Base-by-base conservation (phyloP, 2,797 vertebrate genomes). In the Myotis findleyi region DNA sequence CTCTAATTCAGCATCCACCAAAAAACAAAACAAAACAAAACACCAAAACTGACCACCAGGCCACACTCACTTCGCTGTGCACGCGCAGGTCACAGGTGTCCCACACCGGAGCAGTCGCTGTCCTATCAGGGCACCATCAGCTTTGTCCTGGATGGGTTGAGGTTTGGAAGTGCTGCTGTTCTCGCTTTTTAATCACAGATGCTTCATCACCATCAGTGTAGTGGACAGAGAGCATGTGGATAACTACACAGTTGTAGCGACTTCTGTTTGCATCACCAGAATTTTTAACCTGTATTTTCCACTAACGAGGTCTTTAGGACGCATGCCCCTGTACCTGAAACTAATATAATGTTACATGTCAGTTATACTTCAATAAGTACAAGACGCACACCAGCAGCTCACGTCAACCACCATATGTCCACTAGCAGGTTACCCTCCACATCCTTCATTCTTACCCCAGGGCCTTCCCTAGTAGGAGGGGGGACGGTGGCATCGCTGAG, bases 41-140 rank as follows among this genome's bases (percentile, higher is more conserved):
- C 64, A 68, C 7, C 33, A 38, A 69, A 69, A 14, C 21, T 47
- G 59, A 36, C 16, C 11, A 6, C 41, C 18, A 17, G 57, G 36
- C 20, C 36, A 41, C 9, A 2, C n/a, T 69, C 2, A 23, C n/a
- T 36, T 17, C 21, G 41, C 47, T 44, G 6, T 4, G 16, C 6
- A 2, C 0, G 0, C 6, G n/a, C 1, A 44, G 83, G 41, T 27
- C 2, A 0, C 2, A 18, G 82, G 53, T 6, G 4, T 71, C 44
- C 44, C 25, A 27, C 47, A 4, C 49, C 36, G 7, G 44, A 33
- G 25, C 36, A 7, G 59, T 16, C 5, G 0, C 33, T 55, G 13
- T 87, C 41, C 71, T 20, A 6, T 12, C n/a, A 1, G n/a, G 20
- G 36, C 17, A 9, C 18, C 2, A 5, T 51, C n/a, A 68, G 55